A percentile compares a stretch with the other conserved stretches of the same genome.
Conservation (phyloP, 2,797 vertebrate genomes). For the Vespertilio murinus region DNA sequence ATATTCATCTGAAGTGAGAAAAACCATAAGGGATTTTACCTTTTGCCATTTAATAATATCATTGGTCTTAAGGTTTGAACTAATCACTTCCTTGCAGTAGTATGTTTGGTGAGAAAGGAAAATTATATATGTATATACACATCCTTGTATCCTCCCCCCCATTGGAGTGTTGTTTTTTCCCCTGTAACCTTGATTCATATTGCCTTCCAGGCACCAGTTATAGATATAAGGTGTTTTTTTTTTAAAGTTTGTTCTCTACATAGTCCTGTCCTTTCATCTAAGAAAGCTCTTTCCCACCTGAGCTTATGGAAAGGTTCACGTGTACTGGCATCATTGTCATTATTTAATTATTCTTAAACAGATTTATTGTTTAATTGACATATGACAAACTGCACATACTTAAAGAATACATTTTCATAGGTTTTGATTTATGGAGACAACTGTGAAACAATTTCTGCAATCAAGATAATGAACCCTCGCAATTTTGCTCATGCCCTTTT, state of each 20-base stretch:
- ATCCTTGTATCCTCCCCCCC: background rate
- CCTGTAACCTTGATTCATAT: background rate
- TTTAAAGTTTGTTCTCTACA: background rate
- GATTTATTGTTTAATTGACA: background rate
- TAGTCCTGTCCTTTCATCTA: background rate
- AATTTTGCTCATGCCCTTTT: background rate
- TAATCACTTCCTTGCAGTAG: background rate
- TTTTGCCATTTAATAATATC: background rate
- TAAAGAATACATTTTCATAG: background rate
- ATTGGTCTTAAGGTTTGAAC: background rate
- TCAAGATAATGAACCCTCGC: background rate
- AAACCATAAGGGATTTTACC: background rate
- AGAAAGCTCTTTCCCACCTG: background rate
- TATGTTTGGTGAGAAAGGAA: background rate
- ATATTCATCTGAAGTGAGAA: background rate
- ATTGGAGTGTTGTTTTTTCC: background rate
- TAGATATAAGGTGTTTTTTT: background rate
- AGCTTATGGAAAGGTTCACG: background rate
- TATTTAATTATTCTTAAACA: background rate
- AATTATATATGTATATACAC: background rate
- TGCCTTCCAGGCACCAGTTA: background rate
- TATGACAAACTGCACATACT: background rate
- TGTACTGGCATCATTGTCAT: background rate
- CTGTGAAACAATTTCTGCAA: background rate
- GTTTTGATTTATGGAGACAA: background rate